These are phyloP conservation scores for Charina bottae DNA, from an alignment of 2,113 vertebrate genomes.

Conservation along the genomic window DNA sequence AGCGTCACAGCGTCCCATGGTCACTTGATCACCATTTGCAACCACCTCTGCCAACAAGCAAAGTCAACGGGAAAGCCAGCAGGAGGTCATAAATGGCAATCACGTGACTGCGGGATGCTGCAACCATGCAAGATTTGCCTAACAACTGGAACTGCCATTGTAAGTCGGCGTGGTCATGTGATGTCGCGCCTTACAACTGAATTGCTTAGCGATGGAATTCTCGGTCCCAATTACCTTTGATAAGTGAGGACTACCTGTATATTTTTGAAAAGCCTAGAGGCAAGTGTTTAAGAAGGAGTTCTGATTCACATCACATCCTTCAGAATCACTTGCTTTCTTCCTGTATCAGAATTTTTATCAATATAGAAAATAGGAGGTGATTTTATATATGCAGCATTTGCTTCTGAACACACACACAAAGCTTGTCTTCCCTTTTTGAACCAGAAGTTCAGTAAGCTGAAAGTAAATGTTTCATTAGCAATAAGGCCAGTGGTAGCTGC, in stretches of 20 bases:
- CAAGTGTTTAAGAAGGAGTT: neutral
- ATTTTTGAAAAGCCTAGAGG: neutral
- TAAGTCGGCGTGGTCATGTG: neutral
- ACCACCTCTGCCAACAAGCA: neutral
- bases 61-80: too few species aligned
- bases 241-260: neutral
- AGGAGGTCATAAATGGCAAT: neutral
- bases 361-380: neutral
- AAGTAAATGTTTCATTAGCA: neutral
- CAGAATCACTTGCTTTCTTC: neutral
- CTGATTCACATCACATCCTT: neutral
- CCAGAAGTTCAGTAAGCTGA: neutral
- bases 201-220: neutral
- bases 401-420: neutral
- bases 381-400: neutral
- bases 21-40: neutral
- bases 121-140: neutral
- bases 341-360: neutral
- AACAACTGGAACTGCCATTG: too few species aligned
- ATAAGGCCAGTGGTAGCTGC: neutral
- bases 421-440: neutral
- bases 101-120: neutral
- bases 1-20: neutral
- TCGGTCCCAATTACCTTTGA: neutral
- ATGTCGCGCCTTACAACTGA: neutral